phyloP scores from a whole-genome alignment of 2,888 invertebrate species.

The Megastigmus dorsalis region DNA sequence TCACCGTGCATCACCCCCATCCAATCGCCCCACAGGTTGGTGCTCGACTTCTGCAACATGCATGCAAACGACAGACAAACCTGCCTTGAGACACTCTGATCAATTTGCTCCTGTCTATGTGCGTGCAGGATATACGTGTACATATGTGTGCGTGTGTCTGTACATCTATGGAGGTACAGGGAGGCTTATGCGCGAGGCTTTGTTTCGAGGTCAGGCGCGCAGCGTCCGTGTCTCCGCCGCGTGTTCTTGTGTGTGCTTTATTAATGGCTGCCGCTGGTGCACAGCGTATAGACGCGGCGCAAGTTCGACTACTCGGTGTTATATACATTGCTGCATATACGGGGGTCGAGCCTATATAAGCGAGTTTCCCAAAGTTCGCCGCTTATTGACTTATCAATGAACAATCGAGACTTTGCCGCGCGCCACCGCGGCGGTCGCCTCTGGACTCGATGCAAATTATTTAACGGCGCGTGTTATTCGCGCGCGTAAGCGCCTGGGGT shows the following conservation, averaged over 20 bases:
- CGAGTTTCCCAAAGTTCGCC: constrained; percentile 27
- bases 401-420: no score
- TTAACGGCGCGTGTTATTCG: no score
- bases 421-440: no score
- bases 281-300: no score
- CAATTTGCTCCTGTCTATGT: no score
- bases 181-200: no score
- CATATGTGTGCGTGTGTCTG: background rate
- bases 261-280: constrained; percentile 8
- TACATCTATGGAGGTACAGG: background rate
- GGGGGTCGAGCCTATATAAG: background rate
- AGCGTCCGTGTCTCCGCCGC: background rate
- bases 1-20: constrained; percentile 99
- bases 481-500: background rate
- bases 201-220: no score
- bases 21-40: constrained; percentile 98
- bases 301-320: no score
- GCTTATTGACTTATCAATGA: constrained; percentile 37
- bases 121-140: background rate
- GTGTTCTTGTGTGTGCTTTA: background rate
- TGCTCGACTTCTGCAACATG: constrained; percentile 87
- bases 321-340: no score
- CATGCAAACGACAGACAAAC: background rate
- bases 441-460: no score
- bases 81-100: constrained; percentile 10